A percentile compares a stretch with the other conserved stretches of the same genome.
Conservation (phyloP, 2,797 vertebrate genomes). For the Glossophaga mutica region DNA sequence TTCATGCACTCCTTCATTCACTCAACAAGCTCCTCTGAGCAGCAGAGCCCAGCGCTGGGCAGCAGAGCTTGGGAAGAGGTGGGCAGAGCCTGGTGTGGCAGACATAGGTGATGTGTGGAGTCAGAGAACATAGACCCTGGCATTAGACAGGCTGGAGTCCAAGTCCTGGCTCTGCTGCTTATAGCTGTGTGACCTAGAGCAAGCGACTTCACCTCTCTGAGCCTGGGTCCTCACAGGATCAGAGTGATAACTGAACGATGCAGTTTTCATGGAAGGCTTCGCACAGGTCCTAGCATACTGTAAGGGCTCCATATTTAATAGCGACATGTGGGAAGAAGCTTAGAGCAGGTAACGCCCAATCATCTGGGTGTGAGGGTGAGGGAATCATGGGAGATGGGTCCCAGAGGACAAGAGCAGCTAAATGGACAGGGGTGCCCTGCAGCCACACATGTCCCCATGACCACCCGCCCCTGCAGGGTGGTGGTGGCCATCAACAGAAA, state of each 20-base stretch:
- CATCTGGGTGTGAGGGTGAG: background rate
- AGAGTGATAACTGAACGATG: background rate
- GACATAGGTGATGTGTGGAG: background rate
- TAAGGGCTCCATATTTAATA: background rate
- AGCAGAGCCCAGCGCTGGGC: background rate
- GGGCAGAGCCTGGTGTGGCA: background rate
- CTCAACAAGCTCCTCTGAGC: background rate
- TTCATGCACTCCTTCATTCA: background rate
- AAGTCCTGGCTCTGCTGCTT: background rate
- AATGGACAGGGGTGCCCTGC: background rate
- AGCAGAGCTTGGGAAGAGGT: background rate
- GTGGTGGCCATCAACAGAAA: slow-evolving; percentile 86
- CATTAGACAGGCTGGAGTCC: background rate
- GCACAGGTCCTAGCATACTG: background rate
- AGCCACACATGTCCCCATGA: background rate
- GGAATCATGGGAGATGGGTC: background rate
- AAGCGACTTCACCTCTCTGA: slow-evolving; percentile 19
- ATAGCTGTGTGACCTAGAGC: background rate
- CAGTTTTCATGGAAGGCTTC: background rate
- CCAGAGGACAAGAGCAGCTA: background rate
- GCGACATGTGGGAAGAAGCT: background rate
- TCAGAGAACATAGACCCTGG: background rate
- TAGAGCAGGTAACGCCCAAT: background rate
- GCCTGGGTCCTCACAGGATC: background rate
- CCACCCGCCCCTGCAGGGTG: slow-evolving; percentile 80